phyloP scores from a whole-genome alignment of 1,140 invertebrate species.

The Ostrea edulis region DNA sequence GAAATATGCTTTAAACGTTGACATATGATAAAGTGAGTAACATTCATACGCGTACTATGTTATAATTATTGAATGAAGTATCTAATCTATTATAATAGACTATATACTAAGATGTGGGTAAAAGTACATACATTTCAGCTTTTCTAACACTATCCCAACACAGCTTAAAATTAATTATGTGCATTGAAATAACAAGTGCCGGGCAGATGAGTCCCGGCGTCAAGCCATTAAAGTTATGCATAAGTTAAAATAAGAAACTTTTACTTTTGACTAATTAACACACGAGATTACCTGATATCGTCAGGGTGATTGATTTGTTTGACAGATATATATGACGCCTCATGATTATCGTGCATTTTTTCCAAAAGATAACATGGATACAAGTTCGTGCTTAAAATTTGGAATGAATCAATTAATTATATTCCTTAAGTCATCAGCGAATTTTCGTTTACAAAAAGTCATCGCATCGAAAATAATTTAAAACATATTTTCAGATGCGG shows the following conservation, averaged over 20 bases:
- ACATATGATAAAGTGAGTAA: too few relatives aligned
- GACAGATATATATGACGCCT: neutral
- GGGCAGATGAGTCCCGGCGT: neutral
- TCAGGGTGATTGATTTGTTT: slow-evolving; percentile 9
- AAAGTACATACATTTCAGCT: neutral
- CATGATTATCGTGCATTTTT: neutral
- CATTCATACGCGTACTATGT: too few relatives aligned
- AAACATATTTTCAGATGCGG: neutral
- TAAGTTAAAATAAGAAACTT: neutral
- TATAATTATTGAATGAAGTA: too few relatives aligned
- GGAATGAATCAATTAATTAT: too few relatives aligned
- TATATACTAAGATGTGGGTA: too few relatives aligned
- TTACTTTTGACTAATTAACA: neutral
- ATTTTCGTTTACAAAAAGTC: too few relatives aligned
- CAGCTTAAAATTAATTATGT: neutral
- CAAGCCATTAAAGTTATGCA: neutral
- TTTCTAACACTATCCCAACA: neutral
- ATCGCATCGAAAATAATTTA: neutral
- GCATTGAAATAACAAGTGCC: neutral
- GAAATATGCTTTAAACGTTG: too few relatives aligned
- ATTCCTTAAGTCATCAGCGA: too few relatives aligned
- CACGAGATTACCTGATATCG: neutral
- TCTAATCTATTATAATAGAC: too few relatives aligned
- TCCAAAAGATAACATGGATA: neutral
- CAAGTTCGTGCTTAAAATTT: neutral